phyloP scores from a whole-genome alignment of 1,140 invertebrate genomes.

The Magallana gigas region DNA sequence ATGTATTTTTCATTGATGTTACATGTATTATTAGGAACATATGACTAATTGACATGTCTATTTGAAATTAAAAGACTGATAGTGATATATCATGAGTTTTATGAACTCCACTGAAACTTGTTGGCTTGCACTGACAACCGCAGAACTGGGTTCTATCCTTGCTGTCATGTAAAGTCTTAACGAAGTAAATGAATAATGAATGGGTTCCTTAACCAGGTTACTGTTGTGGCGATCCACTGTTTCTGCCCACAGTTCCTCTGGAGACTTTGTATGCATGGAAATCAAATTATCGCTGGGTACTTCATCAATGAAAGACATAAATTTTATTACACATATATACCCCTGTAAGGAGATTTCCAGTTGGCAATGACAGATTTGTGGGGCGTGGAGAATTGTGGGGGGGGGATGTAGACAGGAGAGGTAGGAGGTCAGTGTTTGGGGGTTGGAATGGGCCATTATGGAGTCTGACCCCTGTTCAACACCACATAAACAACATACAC shows the following conservation, averaged over 20 bases:
- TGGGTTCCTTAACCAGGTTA: not conserved
- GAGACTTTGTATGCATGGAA: not conserved
- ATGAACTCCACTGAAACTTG: no score
- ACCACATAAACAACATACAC: constrained; percentile 5
- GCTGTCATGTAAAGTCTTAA: no score
- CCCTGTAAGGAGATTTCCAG: not conserved
- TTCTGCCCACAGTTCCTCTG: not conserved
- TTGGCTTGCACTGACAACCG: no score
- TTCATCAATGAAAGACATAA: not conserved
- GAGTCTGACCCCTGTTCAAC: not conserved
- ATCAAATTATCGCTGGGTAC: constrained; percentile 9
- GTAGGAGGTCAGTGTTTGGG: not conserved
- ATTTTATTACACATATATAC: constrained; percentile 6
- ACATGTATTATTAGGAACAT: no score
- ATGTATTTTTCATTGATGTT: no score
- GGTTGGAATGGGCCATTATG: not conserved
- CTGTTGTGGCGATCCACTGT: not conserved
- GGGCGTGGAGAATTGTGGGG: not conserved
- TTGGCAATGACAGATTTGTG: constrained; percentile 4
- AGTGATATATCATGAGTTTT: no score
- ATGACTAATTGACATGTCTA: no score
- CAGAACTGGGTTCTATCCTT: no score
- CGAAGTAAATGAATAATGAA: constrained; percentile 2
- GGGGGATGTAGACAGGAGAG: not conserved
- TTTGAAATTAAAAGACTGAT: no score